Evolutionary conservation across 1,140 invertebrate species (phyloP).

Genomic region (Bombus ignitus): DNA sequence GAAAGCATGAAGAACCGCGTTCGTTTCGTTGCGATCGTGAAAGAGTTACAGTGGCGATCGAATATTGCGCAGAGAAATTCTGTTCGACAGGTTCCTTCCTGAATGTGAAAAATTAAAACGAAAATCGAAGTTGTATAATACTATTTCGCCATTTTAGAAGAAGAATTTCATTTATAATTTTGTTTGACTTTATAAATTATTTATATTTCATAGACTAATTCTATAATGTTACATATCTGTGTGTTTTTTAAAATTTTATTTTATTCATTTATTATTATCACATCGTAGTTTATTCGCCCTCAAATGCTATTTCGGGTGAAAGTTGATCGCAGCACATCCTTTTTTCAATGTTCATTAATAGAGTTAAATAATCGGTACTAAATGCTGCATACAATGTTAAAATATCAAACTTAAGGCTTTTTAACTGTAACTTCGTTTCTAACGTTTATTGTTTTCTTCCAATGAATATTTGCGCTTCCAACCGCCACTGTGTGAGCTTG

Average conservation of each 20-base stretch:
- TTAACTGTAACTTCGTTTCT: background rate
- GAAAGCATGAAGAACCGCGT: slow-evolving; percentile 59
- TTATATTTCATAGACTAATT: background rate
- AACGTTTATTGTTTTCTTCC: background rate
- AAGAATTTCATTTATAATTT: background rate
- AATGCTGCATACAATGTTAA: background rate
- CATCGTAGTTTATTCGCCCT: no score
- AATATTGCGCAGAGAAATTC: background rate
- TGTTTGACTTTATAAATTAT: background rate
- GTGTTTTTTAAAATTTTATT: background rate
- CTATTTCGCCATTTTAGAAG: no score
- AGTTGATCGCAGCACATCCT: no score
- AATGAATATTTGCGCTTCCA: background rate
- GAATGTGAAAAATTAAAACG: no score
- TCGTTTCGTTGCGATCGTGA: slow-evolving; percentile 12
- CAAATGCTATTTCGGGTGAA: no score
- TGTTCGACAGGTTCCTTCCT: background rate
- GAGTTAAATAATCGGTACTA: no score
- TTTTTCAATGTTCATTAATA: no score
- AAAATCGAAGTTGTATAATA: no score
- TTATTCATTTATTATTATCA: no score
- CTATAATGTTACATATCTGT: background rate
- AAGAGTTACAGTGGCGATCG: slow-evolving; percentile 7
- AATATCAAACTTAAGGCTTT: background rate
- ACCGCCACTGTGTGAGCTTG: slow-evolving; percentile 12